These are phyloP conservation scores for human (Homo sapiens) DNA, from an alignment of 2,113 vertebrate genomes.

Conservation along the genomic window DNA sequence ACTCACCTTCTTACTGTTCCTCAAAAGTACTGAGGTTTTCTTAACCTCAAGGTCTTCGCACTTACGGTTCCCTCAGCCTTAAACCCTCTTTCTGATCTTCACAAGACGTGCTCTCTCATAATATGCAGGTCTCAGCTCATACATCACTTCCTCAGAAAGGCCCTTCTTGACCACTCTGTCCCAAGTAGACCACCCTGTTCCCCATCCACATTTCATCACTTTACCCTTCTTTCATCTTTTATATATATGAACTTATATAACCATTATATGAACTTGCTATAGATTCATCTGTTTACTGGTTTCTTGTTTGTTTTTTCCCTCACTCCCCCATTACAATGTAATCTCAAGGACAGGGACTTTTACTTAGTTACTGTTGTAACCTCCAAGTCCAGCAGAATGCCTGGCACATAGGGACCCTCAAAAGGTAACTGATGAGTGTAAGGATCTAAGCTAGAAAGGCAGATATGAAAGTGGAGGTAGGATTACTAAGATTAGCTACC, in stretches of 20 bases:
- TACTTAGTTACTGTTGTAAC: slow-evolving; percentile 26
- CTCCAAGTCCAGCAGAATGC: not conserved
- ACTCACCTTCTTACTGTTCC: not conserved
- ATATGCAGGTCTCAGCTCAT: not conserved
- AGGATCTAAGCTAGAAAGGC: slow-evolving; percentile 18
- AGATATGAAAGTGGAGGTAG: slow-evolving; percentile 29
- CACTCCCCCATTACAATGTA: not conserved
- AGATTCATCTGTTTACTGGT: not conserved
- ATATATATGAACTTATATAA: not conserved
- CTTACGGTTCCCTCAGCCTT: not conserved
- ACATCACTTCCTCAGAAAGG: not conserved
- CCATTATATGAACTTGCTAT: not conserved
- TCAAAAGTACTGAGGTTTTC: not conserved
- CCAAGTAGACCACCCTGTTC: not conserved
- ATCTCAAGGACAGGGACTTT: not conserved
- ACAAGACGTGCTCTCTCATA: not conserved
- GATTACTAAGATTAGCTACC: slow-evolving; percentile 1
- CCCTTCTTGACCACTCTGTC: not conserved
- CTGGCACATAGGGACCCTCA: not conserved
- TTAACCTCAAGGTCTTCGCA: not conserved
- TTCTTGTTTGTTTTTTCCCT: not conserved
- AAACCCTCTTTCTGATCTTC: not conserved
- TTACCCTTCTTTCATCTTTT: not conserved
- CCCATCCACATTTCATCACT: not conserved
- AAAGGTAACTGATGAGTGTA: not conserved